These are phyloP conservation scores for Spinus pinus DNA, from an alignment of 2,797 vertebrate genomes.

Conservation along the genomic window DNA sequence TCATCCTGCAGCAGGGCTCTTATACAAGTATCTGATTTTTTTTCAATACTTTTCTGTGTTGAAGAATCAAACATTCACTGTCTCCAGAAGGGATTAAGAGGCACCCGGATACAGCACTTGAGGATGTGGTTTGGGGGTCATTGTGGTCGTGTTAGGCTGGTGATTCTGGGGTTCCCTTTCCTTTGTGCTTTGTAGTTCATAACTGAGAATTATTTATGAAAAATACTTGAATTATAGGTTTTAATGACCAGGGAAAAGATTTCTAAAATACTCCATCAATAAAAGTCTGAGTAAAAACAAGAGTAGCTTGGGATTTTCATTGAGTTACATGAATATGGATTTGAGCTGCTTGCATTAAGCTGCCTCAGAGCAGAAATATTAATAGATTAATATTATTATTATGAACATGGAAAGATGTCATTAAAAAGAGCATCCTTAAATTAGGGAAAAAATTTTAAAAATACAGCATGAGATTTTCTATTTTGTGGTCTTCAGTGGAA, in stretches of 20 bases:
- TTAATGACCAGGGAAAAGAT: not conserved
- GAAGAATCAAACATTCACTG: not conserved
- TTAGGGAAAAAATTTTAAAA: not conserved
- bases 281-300: not conserved
- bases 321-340: not conserved
- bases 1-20: not conserved
- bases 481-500: not conserved
- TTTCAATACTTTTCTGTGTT: not conserved
- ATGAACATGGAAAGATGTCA: not conserved
- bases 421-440: not conserved
- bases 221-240: not conserved
- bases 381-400: not conserved
- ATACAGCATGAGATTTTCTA: not conserved
- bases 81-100: not conserved
- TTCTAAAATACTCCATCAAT: not conserved
- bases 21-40: not conserved
- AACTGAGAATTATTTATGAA: not conserved
- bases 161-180: not conserved
- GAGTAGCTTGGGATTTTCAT: not conserved
- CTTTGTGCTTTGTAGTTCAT: not conserved
- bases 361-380: not conserved
- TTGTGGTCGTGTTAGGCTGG: not conserved
- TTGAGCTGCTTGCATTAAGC: not conserved
- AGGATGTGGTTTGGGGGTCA: not conserved
- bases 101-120: fast-evolving